Percentiles rank a stretch among this genome's conserved stretches.
phyloP scores from a whole-genome alignment of 92 coral and sea anemone species.

The Paragorgia papillata region DNA sequence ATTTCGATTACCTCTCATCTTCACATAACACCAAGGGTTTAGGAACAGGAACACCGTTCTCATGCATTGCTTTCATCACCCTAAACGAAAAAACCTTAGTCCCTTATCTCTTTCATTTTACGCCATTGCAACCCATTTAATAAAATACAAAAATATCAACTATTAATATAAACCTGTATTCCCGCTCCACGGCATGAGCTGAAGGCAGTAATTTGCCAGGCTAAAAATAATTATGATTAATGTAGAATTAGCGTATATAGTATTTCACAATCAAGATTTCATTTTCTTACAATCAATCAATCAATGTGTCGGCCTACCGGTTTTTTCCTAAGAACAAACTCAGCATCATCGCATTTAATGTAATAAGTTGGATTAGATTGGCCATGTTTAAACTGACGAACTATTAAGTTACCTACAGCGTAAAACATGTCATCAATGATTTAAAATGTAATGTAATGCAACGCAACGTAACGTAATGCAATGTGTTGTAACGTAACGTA shows the following conservation, averaged over 20 bases:
- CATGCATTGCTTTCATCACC: slow-evolving; percentile 86
- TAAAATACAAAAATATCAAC: no score
- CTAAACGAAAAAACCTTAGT: slow-evolving; percentile 32
- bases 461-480: no score
- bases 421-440: no score
- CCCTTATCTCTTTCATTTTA: background rate
- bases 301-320: slow-evolving; percentile 61
- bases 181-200: slow-evolving; percentile 97
- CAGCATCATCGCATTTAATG: slow-evolving; percentile 82
- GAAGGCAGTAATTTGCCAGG: slow-evolving; percentile 95
- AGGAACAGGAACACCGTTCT: slow-evolving; percentile 94
- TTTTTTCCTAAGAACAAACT: slow-evolving; percentile 86
- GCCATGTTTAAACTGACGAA: slow-evolving; percentile 93
- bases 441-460: background rate
- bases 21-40: slow-evolving; percentile 81
- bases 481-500: no score
- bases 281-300: background rate
- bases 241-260: background rate
- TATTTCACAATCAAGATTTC: no score
- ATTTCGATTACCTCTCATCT: slow-evolving; percentile 66
- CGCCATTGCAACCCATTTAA: no score
- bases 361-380: slow-evolving; percentile 97
- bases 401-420: slow-evolving; percentile 60
- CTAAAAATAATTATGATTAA: slow-evolving; percentile 43
- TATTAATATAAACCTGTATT: slow-evolving; percentile 86